phyloP scores from a whole-genome alignment of 2,888 invertebrate species.

The Falcaria lacertinaria region DNA sequence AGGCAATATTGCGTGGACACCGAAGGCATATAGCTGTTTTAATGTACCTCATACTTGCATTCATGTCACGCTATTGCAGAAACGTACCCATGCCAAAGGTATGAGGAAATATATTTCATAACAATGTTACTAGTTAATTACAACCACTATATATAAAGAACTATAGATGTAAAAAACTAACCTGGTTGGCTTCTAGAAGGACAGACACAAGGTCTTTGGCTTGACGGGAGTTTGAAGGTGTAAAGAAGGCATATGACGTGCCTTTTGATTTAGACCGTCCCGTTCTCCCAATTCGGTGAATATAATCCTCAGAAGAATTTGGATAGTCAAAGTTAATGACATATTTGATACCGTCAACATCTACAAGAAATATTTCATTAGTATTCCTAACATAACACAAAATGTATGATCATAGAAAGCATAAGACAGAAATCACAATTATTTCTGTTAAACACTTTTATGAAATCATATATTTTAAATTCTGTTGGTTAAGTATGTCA shows the following conservation, averaged over 20 bases:
- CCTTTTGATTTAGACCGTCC: conserved; percentile 92
- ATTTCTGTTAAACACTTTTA: conserved; percentile 1
- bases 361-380: conserved; percentile 65
- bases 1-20: conserved; percentile 86
- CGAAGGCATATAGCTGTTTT: conserved; percentile 87
- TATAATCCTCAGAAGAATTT: conserved; percentile 96
- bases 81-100: conserved; percentile 88
- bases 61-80: conserved; percentile 83
- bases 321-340: conserved; percentile 98
- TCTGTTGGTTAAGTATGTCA: conserved; percentile 13
- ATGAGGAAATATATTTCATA: conserved; percentile 70
- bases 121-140: background rate
- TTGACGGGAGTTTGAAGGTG: conserved; percentile 91
- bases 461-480: conserved; percentile 10
- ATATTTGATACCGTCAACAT: conserved; percentile 97
- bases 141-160: background rate
- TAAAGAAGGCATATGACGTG: conserved; percentile 97
- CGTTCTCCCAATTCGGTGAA: conserved; percentile 96
- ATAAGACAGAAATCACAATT: conserved; percentile 17
- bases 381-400: conserved; percentile 7
- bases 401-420: conserved; percentile 15
- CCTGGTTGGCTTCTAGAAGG: conserved; percentile 93
- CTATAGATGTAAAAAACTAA: conserved; percentile 37
- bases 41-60: conserved; percentile 86
- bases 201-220: conserved; percentile 94